Conservation (phyloP, 2,888 invertebrate genomes). For the Neoitamus cyanurus region DNA sequence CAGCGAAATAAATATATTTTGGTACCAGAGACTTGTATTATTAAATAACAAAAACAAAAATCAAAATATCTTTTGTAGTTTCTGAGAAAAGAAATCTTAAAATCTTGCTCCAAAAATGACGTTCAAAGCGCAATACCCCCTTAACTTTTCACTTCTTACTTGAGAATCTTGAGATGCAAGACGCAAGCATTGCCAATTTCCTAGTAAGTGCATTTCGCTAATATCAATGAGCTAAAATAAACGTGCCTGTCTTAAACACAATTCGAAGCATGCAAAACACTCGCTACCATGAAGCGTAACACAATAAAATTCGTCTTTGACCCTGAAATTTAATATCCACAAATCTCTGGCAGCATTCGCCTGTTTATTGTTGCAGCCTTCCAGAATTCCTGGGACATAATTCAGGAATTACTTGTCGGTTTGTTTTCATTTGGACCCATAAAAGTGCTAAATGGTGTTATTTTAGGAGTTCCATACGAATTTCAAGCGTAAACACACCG, state of each 20-base stretch:
- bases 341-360: background rate
- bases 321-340: background rate
- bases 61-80: no score
- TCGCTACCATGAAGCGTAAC: background rate
- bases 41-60: no score
- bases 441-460: slow-evolving; percentile 20
- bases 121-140: no score
- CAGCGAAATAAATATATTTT: no score
- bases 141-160: background rate
- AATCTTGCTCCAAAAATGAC: no score
- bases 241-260: background rate
- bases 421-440: background rate
- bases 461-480: slow-evolving; percentile 14
- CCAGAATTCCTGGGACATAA: background rate
- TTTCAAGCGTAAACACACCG: slow-evolving; percentile 6
- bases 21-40: no score
- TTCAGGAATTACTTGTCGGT: background rate
- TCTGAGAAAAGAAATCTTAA: no score
- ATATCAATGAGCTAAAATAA: background rate
- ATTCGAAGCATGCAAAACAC: background rate
- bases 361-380: background rate
- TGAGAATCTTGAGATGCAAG: no score
- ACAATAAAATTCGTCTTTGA: background rate
- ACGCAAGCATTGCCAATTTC: background rate
- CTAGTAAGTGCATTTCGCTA: background rate